phyloP scores from a whole-genome alignment of 2,797 vertebrate species.

The Phalloptychus januarius region DNA sequence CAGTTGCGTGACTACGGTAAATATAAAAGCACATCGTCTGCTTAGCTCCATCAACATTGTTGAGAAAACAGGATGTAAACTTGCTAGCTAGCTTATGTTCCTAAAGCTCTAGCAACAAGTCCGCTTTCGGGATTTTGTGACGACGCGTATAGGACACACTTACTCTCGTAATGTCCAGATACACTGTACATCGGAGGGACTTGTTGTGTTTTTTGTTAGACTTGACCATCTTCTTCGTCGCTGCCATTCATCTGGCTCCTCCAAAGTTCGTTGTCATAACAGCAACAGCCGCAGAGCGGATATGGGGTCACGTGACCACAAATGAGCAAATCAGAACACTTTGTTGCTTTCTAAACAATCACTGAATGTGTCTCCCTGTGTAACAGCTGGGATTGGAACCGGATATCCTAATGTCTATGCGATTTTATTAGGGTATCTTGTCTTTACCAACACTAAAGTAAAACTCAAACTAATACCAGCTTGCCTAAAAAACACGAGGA shows the following conservation, averaged over 20 bases:
- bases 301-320: conserved; percentile 78
- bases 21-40: background rate
- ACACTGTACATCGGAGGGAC: conserved; percentile 76
- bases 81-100: conserved; percentile 27
- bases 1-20: background rate
- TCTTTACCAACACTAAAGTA: background rate
- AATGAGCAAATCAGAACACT: conserved; percentile 48
- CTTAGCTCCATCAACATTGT: background rate
- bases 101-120: background rate
- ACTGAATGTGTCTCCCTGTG: background rate
- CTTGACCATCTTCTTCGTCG: conserved; percentile 37
- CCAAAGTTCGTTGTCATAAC: conserved; percentile 74
- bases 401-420: background rate
- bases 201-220: conserved; percentile 42
- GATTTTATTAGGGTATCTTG: background rate
- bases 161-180: conserved; percentile 75
- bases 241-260: conserved; percentile 57
- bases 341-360: background rate
- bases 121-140: background rate
- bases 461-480: background rate
- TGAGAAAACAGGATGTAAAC: conserved; percentile 6
- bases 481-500: background rate
- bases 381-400: background rate
- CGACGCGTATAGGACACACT: conserved; percentile 50
- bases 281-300: conserved; percentile 59